Evolutionary conservation across 2,888 invertebrate species (phyloP), one percentile per base, ranked within the genome.

Genomic region (Tetramorium bicarinatum): DNA sequence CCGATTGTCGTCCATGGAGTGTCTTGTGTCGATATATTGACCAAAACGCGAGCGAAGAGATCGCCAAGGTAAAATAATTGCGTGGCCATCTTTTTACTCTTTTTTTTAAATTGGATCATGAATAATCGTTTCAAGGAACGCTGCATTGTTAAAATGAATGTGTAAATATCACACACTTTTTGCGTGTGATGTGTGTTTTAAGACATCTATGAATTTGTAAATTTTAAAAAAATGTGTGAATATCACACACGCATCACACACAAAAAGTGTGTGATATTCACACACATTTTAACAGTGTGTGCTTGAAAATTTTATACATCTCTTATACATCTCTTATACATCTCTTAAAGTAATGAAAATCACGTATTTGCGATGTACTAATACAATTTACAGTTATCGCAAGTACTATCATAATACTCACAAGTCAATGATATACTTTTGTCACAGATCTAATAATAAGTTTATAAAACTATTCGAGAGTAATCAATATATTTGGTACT

Each of bases 1-100:
- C 62, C 79, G 84, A 85, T 90, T 90, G 87, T 71, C 56, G 44
- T 77, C 59, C 71, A 13, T 69, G 13, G 71, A 69, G 21, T 15
- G 25, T 71, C 47, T 47, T 15, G 59, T n/a, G 34, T 59, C 71
- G 56, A 80, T 69, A 38, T 71, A 61, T 59, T 13, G 34, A 47
- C 18, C 6, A 69, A 8, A 69, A 54, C n/a, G n/a, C 7, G 34
- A 34, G 29, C 18, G 34, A 18, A 71, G 8, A 66, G 21, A 79
- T 25, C 38, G 47, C 34, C 3, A 69, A 18, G 6, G 18, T 56
- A 67, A 67, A 77, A 67, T 77, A 56, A 54, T 29, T 52, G n/a
- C 8, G 21, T 41, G 18, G 0, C 7, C 11, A 38, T n/a, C 29
- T 21, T 44, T 44, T 47, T 29, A 38, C 11, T 8, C 25, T 47